Base-by-base conservation (phyloP, 2,797 vertebrate genomes). In the Rhodeus uyekii region DNA sequence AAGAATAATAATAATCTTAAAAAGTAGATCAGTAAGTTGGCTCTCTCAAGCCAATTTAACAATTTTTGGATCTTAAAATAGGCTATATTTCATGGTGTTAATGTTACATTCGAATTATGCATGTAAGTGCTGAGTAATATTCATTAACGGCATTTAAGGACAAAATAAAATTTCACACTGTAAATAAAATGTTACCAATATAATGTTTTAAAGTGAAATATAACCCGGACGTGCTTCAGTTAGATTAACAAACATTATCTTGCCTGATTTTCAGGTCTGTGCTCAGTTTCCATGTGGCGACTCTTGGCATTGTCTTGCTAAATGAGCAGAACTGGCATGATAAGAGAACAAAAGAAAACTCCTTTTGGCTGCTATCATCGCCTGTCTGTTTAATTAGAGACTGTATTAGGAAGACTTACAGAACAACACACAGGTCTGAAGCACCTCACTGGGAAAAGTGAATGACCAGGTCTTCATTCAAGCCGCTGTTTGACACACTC, bases 401-500 rank as follows among this genome's bases (percentile, higher is more conserved):
- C 36, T 55, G 71, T 64, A 85, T 90, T 82, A 87, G 74, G 82
- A 78, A 53, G 81, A 80, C 69, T 79, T 81, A 60, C 27, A 67
- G 80, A 53, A 71, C 63, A 65, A 72, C 76, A 71, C 67, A 4
- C 27, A 32, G 65, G 38, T 71, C 60, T 53, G 44, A 8, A 50
- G 63, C 83, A 80, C 78, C 39, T 82, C 87, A 71, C 50, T 34
- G 50, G 19, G 29, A 50, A 73, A 63, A 60, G 61, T 61, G 36
- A 84, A 65, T 39, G 76, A 65, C 58, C 60, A 10, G 36, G 50
- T 29, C 22, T 75, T 61, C n/a, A 42, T 53, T 68, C 61, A 46
- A 79, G 83, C 80, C 3, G 6, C 76, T 72, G 86, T 88, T 90
- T 89, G 75, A 85, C 89, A 88, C 42, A 22, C 10, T 55, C 60